Conservation (phyloP, 2,113 vertebrate genomes). For the Ardeotis arabs region DNA sequence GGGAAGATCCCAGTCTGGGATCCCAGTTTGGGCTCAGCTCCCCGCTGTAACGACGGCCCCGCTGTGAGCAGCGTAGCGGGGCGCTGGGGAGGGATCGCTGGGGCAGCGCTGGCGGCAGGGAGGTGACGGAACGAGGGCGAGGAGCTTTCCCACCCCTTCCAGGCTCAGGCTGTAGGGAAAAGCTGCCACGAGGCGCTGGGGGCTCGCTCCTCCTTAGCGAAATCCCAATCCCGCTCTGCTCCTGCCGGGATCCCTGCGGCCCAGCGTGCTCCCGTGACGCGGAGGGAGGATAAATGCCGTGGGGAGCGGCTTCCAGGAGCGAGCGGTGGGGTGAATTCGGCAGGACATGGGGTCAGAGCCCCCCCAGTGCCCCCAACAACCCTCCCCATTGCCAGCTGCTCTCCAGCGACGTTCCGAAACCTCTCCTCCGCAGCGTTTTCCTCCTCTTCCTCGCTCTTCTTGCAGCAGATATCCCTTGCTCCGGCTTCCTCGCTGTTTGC, state of each 20-base stretch:
- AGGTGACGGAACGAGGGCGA: accelerated
- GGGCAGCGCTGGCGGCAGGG: too few species aligned
- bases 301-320: too few species aligned
- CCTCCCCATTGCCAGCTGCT: background rate
- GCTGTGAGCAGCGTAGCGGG: too few species aligned
- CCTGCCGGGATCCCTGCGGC: accelerated
- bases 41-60: too few species aligned
- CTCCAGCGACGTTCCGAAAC: background rate
- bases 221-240: background rate
- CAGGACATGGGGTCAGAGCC: background rate
- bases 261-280: accelerated
- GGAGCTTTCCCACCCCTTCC: background rate
- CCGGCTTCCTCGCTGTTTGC: background rate
- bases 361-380: too few species aligned
- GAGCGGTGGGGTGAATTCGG: background rate
- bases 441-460: background rate
- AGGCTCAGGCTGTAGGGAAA: background rate
- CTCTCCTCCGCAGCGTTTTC: background rate
- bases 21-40: background rate
- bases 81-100: background rate
- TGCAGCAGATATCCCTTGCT: background rate
- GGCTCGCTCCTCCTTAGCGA: accelerated
- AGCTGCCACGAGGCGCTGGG: accelerated
- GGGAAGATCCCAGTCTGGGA: too few species aligned
- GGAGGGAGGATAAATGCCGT: background rate